These are phyloP conservation scores for Scaptomyza tumidula DNA, from an alignment of 2,888 invertebrate genomes.

Conservation along the genomic window DNA sequence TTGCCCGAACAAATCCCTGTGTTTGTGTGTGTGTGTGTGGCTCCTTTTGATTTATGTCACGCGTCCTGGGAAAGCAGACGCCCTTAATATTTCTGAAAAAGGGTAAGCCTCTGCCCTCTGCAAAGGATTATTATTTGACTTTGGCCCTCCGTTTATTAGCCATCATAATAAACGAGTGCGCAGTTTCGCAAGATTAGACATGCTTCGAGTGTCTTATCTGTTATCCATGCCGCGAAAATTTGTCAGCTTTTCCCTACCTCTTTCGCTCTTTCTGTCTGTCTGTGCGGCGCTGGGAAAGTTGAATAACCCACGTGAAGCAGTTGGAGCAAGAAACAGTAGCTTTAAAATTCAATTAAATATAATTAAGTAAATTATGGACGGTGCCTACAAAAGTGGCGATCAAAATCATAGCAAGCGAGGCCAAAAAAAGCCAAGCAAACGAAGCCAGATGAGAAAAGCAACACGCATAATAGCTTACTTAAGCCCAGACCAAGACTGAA, in stretches of 20 bases:
- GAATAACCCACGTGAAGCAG: conserved; percentile 14
- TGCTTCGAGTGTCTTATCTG: conserved; percentile 66
- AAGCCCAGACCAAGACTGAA: conserved; percentile 53
- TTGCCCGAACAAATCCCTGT: conserved; percentile 78
- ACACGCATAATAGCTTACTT: conserved; percentile 81
- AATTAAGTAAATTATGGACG: conserved; percentile 81
- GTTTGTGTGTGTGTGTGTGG: background rate
- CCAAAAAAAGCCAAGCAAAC: conserved; percentile 1
- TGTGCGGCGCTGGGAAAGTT: conserved; percentile 49
- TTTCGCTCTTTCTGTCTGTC: background rate
- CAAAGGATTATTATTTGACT: conserved; percentile 55
- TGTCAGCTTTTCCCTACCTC: conserved; percentile 64
- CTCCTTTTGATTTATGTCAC: conserved; percentile 74
- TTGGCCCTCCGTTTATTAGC: conserved; percentile 57
- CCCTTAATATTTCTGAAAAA: conserved; percentile 5
- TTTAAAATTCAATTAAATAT: conserved; percentile 78
- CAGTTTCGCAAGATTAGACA: conserved; percentile 62
- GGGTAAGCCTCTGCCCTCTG: background rate
- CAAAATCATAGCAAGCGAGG: conserved; percentile 51
- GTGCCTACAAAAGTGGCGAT: conserved; percentile 61
- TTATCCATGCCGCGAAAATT: conserved; percentile 44
- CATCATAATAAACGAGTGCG: conserved; percentile 50
- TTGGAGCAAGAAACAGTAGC: conserved; percentile 63
- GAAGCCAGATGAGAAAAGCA: conserved; percentile 13
- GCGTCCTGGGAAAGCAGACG: conserved; percentile 68